Base-by-base conservation (phyloP, 2,113 vertebrate species). In the Tragelaphus strepsiceros region DNA sequence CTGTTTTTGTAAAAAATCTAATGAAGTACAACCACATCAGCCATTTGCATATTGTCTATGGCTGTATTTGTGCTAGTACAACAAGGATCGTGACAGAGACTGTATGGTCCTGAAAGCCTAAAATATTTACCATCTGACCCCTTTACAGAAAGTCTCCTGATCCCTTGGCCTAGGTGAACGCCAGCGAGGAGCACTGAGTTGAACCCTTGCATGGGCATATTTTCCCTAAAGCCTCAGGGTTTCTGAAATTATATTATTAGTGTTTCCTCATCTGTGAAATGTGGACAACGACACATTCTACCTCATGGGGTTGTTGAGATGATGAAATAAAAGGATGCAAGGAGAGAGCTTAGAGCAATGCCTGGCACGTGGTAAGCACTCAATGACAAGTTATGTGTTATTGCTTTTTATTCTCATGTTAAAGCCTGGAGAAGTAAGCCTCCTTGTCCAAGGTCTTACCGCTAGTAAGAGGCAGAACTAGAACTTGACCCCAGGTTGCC, bases 191-290 rank as follows among this genome's bases (percentile, higher is more conserved):
- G 16, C 32, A 1, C 64, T 3, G 26, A 26, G 49, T 82, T 7
- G n/a, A 39, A n/a, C 56, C n/a, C 28, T n/a, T 16, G 58, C 16
- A 0, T 46, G 56, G 51, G 26, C 26, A 0, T 58, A 2, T 71
- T 43, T 62, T 54, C 43, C 80, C 59, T 12, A 22, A 81, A 61
- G 13, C 84, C 85, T 92, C 26, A 13, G 28, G 83, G 62, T 14
- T 35, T 77, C 32, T 32, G 62, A 30, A 61, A 71, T 92, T 90
- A 92, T 26, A 77, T 53, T 91, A 56, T n/a, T 81, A 90, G 67
- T 96, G 78, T 89, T 90, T 92, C 59, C 71, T 94, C 61, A 51
- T 87, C 82, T 71, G 39, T 97, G 64, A 81, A 81, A 53, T 92
- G 91, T 54, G 74, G 58, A 67, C 87, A 49, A 2, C 16, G 56